Conservation (phyloP, 2,113 vertebrate genomes). For the Corythoichthys haematopterus region DNA sequence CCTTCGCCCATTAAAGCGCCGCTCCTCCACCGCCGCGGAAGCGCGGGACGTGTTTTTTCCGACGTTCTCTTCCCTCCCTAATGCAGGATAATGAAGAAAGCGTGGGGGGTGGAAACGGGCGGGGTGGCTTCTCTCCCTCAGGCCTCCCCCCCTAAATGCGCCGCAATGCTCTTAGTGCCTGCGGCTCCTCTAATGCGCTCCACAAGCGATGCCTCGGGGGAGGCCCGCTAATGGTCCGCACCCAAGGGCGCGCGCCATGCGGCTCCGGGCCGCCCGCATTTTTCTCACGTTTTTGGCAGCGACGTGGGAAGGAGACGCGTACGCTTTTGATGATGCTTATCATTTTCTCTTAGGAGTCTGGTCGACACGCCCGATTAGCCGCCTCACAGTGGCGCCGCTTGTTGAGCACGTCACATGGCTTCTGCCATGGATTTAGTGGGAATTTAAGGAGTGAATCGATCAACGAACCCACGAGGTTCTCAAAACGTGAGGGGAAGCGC, state of each 20-base stretch:
- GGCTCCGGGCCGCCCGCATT: neutral
- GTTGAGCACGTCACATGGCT: slow-evolving; percentile 19
- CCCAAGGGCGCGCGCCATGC: neutral
- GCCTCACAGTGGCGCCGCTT: slow-evolving; percentile 16
- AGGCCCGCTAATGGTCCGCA: neutral
- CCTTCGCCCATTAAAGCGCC: slow-evolving; percentile 4
- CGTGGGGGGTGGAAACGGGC: slow-evolving; percentile 33
- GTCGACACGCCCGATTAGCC: neutral
- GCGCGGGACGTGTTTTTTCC: neutral
- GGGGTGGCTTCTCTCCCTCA: slow-evolving; percentile 55
- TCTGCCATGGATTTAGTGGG: neutral
- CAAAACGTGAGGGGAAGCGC: no score
- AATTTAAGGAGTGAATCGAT: neutral
- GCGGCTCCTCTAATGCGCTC: slow-evolving; percentile 30
- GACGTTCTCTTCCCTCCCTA: slow-evolving; percentile 28
- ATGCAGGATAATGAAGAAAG: slow-evolving; percentile 68
- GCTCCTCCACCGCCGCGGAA: neutral
- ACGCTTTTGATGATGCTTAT: neutral
- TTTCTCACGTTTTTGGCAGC: neutral
- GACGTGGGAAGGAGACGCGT: neutral
- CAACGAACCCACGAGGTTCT: no score
- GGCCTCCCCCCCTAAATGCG: slow-evolving; percentile 64
- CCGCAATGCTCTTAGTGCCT: slow-evolving; percentile 63
- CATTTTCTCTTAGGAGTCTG: neutral
- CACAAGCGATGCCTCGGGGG: slow-evolving; percentile 6